phyloP scores from a whole-genome alignment of 2,888 invertebrate species.

The Torymus aiolomorphi region DNA sequence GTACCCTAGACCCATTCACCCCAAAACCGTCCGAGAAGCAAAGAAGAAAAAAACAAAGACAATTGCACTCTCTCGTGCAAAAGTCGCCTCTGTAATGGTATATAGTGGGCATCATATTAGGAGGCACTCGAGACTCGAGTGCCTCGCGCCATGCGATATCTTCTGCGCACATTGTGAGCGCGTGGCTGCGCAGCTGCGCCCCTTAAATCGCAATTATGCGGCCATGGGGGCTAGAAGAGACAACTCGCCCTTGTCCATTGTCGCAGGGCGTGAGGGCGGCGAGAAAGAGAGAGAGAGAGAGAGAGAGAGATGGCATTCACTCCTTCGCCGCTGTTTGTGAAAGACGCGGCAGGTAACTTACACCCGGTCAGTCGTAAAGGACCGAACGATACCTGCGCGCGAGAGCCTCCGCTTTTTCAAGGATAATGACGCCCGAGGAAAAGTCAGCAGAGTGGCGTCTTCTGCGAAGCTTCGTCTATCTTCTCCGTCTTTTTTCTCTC shows the following conservation, averaged over 20 bases:
- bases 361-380: slow-evolving; percentile 22
- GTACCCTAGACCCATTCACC: too few species aligned
- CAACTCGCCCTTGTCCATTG: slow-evolving; percentile 5
- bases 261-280: neutral
- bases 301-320: neutral
- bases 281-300: too few species aligned
- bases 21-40: too few species aligned
- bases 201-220: slow-evolving; percentile 73
- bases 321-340: neutral
- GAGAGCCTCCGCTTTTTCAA: too few species aligned
- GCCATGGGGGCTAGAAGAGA: slow-evolving; percentile 52
- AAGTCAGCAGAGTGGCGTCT: too few species aligned
- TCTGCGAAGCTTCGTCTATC: too few species aligned
- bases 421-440: too few species aligned
- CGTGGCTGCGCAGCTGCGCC: slow-evolving; percentile 55
- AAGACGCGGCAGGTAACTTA: slow-evolving; percentile 16
- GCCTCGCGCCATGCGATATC: neutral
- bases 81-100: neutral
- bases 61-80: too few species aligned
- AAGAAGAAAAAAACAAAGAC: too few species aligned
- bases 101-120: neutral
- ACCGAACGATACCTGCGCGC: too few species aligned
- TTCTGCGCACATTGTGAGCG: neutral
- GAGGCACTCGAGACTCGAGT: slow-evolving; percentile 2
- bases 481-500: too few species aligned